These are phyloP conservation scores for Chelmon rostratus DNA, from an alignment of 2,797 vertebrate species.

Conservation along the genomic window DNA sequence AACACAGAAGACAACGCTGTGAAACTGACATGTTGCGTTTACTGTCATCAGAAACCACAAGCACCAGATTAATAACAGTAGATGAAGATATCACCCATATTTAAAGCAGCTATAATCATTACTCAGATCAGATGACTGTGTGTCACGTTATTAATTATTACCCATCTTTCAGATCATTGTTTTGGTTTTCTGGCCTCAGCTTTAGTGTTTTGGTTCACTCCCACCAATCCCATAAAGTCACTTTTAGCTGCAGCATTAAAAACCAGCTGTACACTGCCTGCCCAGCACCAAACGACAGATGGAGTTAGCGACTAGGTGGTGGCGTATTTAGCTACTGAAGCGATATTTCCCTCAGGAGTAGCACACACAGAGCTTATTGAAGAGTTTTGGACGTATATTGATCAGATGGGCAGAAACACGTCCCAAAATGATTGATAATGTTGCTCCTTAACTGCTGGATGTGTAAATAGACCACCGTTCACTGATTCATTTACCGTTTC, in stretches of 20 bases:
- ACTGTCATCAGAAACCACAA: conserved; percentile 19
- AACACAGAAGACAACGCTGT: conserved; percentile 10
- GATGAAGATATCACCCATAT: not conserved
- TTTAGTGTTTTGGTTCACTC: not conserved
- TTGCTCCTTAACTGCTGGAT: not conserved
- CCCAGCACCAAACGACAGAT: not conserved
- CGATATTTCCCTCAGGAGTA: conserved; percentile 1
- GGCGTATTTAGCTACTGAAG: not conserved
- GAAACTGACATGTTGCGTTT: conserved; percentile 18
- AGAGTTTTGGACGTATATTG: no score
- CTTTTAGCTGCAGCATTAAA: not conserved
- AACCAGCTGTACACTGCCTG: not conserved
- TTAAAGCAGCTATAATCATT: not conserved
- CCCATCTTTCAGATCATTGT: not conserved
- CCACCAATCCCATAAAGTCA: not conserved
- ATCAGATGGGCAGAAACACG: not conserved
- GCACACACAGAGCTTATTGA: not conserved
- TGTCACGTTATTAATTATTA: not conserved
- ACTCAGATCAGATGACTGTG: not conserved
- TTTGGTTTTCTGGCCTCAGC: not conserved
- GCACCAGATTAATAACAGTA: not conserved
- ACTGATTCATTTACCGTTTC: no score
- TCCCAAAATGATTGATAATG: not conserved
- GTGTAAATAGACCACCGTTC: not conserved
- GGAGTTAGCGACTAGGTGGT: no score